These are phyloP conservation scores for Daphoenositta chrysoptera DNA, from an alignment of 2,113 vertebrate genomes.

Conservation along the genomic window DNA sequence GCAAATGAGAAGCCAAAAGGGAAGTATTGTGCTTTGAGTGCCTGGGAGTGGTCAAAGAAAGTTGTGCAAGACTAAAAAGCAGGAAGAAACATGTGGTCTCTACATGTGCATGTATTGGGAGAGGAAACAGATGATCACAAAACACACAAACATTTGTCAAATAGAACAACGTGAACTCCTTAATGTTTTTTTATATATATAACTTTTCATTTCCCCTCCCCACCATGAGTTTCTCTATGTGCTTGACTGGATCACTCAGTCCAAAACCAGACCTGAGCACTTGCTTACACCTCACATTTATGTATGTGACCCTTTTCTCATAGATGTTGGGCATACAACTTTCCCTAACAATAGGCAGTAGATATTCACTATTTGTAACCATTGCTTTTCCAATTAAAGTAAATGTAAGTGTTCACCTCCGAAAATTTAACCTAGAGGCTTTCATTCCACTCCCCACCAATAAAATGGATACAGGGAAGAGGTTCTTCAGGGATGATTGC, in stretches of 20 bases:
- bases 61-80: conserved; percentile 34
- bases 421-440: neutral
- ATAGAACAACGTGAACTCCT: neutral
- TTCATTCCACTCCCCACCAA: neutral
- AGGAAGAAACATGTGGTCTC: neutral
- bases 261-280: neutral
- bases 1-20: neutral
- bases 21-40: neutral
- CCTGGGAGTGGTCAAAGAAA: neutral
- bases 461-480: neutral
- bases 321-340: neutral
- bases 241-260: neutral
- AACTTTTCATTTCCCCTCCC: neutral
- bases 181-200: neutral
- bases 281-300: neutral
- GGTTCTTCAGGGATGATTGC: neutral
- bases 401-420: neutral
- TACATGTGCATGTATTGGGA: neutral
- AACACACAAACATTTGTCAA: neutral
- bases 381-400: neutral
- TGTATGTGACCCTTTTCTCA: neutral
- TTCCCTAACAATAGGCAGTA: neutral
- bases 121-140: conserved; percentile 4
- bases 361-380: neutral
- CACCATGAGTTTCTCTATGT: neutral